Evolutionary conservation across 2,888 invertebrate species (phyloP).

Genomic region (Frankliniella intonsa): DNA sequence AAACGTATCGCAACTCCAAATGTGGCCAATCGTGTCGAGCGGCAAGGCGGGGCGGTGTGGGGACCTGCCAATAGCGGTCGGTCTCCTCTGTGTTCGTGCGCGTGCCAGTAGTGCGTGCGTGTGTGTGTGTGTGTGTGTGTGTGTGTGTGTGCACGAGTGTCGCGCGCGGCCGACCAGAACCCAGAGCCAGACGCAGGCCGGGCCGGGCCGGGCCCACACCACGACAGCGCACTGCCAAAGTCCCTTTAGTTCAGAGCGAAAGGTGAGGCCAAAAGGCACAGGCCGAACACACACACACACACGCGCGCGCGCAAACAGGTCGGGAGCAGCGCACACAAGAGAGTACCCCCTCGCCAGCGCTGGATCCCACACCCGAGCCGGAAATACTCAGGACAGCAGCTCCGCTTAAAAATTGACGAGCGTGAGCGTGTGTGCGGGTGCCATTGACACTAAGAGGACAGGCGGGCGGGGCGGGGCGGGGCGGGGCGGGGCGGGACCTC

Average conservation of each 20-base stretch:
- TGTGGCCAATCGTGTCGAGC: neutral
- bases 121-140: slow-evolving; percentile 11
- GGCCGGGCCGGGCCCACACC: neutral
- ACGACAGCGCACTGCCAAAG: neutral
- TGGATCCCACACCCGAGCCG: too few species aligned
- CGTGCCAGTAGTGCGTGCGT: neutral
- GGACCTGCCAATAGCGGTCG: neutral
- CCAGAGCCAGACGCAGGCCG: neutral
- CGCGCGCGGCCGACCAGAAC: neutral
- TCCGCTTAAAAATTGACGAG: too few species aligned
- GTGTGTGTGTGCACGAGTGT: neutral
- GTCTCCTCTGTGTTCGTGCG: neutral
- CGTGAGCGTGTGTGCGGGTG: neutral
- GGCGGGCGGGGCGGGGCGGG: neutral
- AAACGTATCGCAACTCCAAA: slow-evolving; percentile 16
- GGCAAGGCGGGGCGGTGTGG: neutral
- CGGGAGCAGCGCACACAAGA: too few species aligned
- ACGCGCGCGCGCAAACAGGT: too few species aligned
- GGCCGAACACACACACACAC: too few species aligned
- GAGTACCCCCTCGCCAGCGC: too few species aligned
- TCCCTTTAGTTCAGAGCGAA: neutral
- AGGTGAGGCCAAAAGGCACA: neutral
- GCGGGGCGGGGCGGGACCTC: neutral
- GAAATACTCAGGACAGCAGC: too few species aligned
- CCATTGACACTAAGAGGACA: slow-evolving; percentile 8